Evolutionary conservation across 37 sponge, comb jelly and placozoan species (phyloP).

Genomic region (Geodia barretti): DNA sequence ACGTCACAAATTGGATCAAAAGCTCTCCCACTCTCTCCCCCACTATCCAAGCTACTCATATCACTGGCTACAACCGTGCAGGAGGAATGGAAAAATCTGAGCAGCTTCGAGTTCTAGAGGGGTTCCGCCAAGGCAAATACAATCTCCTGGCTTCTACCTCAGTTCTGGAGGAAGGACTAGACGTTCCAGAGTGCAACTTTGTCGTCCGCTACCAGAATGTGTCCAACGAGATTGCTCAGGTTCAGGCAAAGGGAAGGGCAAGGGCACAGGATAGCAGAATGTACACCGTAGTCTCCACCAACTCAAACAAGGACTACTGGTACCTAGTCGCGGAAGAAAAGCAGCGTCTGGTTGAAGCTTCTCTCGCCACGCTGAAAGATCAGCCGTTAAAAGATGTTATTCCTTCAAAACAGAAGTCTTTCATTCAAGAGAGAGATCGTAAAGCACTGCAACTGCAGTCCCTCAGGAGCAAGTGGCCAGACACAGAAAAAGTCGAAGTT

Average conservation of each 20-base stretch:
- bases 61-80: neutral
- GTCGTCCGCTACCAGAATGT: conserved; percentile 70
- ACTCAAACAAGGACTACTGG: conserved; percentile 22
- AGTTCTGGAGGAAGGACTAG: conserved; percentile 78
- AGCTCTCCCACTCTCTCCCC: neutral
- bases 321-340: conserved; percentile 53
- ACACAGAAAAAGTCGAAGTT: conserved; percentile 24
- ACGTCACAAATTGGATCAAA: conserved; percentile 43
- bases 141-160: conserved; percentile 75
- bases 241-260: conserved; percentile 77
- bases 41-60: neutral
- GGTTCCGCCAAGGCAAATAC: conserved; percentile 36
- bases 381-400: neutral
- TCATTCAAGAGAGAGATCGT: neutral
- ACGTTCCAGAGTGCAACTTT: conserved; percentile 72
- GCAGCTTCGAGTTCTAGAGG: conserved; percentile 43
- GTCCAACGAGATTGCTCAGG: conserved; percentile 62
- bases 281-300: conserved; percentile 38
- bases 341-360: conserved; percentile 1
- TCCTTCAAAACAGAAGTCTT: neutral
- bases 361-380: neutral
- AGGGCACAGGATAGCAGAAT: conserved; percentile 45
- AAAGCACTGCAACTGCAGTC: neutral
- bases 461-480: conserved; percentile 4
- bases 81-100: conserved; percentile 52